These are phyloP conservation scores for Microctenopoma stevenorrisi DNA, from an alignment of 2,797 vertebrate species.

Conservation along the genomic window DNA sequence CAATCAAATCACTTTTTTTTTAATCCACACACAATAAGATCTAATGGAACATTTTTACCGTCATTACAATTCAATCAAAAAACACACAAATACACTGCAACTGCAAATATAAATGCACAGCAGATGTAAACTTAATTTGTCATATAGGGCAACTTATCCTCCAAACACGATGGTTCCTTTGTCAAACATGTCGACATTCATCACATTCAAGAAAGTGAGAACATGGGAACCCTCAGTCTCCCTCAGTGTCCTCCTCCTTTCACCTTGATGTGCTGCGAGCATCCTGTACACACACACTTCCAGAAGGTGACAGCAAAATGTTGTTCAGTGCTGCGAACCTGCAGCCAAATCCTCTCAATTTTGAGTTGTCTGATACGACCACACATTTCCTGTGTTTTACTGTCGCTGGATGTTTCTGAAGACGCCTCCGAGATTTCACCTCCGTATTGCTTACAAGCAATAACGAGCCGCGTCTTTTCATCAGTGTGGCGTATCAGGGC, in stretches of 20 bases:
- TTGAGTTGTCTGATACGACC: not conserved
- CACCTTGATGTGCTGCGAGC: constrained; percentile 7
- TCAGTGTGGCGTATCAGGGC: not conserved
- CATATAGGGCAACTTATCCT: not conserved
- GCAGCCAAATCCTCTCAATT: not conserved
- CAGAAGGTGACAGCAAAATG: not conserved
- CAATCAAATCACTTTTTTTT: too few relatives aligned
- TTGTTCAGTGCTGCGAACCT: not conserved
- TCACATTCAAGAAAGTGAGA: too few relatives aligned
- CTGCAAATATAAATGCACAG: not conserved
- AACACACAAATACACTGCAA: not conserved
- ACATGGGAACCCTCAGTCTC: too few relatives aligned
- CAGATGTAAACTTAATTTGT: not conserved
- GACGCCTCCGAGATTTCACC: not conserved
- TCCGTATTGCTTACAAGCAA: constrained; percentile 1
- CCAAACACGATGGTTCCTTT: too few relatives aligned
- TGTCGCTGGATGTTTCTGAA: constrained; percentile 6
- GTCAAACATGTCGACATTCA: too few relatives aligned
- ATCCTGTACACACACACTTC: not conserved
- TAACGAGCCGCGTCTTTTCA: constrained; percentile 48
- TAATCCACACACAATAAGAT: not conserved
- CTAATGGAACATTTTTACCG: not conserved
- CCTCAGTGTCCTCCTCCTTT: not conserved
- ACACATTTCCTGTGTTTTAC: not conserved
- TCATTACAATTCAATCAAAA: not conserved